These are phyloP conservation scores for Chrysochloris asiatica DNA, from an alignment of 2,113 vertebrate species.

Conservation along the genomic window DNA sequence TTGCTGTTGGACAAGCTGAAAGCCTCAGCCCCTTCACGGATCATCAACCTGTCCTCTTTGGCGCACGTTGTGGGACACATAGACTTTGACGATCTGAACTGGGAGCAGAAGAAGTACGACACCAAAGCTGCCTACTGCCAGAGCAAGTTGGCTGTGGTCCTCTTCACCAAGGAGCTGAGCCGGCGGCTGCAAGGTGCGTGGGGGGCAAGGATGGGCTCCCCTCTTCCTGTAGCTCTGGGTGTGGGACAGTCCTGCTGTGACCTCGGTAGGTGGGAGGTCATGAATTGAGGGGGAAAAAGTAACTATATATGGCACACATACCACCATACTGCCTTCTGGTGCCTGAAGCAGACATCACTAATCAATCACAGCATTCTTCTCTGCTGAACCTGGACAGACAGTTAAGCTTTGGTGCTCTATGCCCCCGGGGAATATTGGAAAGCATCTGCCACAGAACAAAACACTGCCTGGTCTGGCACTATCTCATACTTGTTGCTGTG, in stretches of 20 bases:
- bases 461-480: too few species aligned
- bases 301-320: neutral
- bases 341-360: neutral
- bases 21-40: conserved; percentile 87
- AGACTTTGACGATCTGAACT: conserved; percentile 91
- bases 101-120: conserved; percentile 89
- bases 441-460: too few species aligned
- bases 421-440: too few species aligned
- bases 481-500: too few species aligned
- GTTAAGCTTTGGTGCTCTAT: too few species aligned
- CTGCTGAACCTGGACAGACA: neutral
- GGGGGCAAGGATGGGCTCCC: accelerated
- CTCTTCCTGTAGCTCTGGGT: neutral
- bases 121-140: conserved; percentile 93
- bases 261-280: neutral
- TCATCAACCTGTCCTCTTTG: conserved; percentile 91
- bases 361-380: neutral
- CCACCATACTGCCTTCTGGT: accelerated
- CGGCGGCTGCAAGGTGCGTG: conserved; percentile 85
- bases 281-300: neutral
- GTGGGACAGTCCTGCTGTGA: neutral
- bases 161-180: conserved; percentile 91
- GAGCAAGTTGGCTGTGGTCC: conserved; percentile 91
- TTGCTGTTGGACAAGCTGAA: conserved; percentile 90
- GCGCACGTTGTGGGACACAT: conserved; percentile 89